Conservation (phyloP, 2,888 invertebrate genomes). For the Lepidochitona cinerea region DNA sequence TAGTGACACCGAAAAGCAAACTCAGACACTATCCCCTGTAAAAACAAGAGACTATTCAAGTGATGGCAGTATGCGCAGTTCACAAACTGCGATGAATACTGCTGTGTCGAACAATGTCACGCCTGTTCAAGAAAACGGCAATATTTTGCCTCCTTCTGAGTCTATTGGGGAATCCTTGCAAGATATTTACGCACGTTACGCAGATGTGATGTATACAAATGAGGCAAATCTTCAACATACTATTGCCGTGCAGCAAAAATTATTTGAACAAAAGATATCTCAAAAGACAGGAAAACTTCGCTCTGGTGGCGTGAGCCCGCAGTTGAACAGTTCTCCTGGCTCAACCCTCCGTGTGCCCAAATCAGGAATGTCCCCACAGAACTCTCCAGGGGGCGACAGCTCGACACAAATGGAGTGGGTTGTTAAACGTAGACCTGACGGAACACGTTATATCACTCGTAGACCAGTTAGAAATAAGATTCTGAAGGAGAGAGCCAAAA, state of each 20-base stretch:
- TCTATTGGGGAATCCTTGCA: conserved; percentile 59
- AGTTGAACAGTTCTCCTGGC: not conserved
- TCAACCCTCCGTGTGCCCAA: not conserved
- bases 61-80: conserved; percentile 41
- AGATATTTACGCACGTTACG: conserved; percentile 68
- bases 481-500: conserved; percentile 79
- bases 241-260: conserved; percentile 79
- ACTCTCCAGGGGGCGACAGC: conserved; percentile 45
- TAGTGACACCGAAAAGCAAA: conserved; percentile 67
- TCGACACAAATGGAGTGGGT: conserved; percentile 76
- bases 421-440: conserved; percentile 83
- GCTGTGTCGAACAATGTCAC: not conserved
- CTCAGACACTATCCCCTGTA: conserved; percentile 54
- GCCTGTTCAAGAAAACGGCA: not conserved
- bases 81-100: not conserved
- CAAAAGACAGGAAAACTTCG: conserved; percentile 28
- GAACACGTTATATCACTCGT: conserved; percentile 82
- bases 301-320: not conserved
- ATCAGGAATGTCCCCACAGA: not conserved
- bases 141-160: not conserved
- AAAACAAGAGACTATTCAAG: conserved; percentile 52
- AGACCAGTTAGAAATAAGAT: conserved; percentile 80
- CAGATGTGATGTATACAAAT: conserved; percentile 81
- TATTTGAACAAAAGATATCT: conserved; percentile 67
- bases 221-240: conserved; percentile 80